phyloP scores from a whole-genome alignment of 2,113 vertebrate species.

The Gadus chalcogrammus region DNA sequence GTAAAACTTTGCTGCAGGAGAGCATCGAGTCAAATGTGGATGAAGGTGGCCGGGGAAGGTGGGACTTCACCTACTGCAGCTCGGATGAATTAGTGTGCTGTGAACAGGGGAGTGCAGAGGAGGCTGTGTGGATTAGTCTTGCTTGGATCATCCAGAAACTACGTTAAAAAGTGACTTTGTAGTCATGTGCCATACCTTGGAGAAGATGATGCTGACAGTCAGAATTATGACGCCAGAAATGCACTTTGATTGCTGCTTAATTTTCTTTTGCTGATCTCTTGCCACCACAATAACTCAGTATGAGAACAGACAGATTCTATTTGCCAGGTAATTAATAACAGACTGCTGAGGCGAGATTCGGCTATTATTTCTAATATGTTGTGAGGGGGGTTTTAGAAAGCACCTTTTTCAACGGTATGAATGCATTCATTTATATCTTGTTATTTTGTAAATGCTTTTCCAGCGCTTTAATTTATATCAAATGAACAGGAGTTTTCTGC shows the following conservation, averaged over 20 bases:
- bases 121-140: constrained; percentile 47
- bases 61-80: constrained; percentile 34
- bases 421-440: constrained; percentile 78
- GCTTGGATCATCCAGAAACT: constrained; percentile 79
- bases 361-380: constrained; percentile 76
- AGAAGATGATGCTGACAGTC: constrained; percentile 80
- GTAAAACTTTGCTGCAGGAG: constrained; percentile 49
- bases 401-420: constrained; percentile 68
- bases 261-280: constrained; percentile 73
- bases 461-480: constrained; percentile 70
- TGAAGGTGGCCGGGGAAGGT: constrained; percentile 44
- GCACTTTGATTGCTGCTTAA: constrained; percentile 84
- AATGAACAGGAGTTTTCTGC: constrained; percentile 61
- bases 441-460: constrained; percentile 74
- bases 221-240: constrained; percentile 88
- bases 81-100: constrained; percentile 15
- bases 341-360: constrained; percentile 54
- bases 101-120: constrained; percentile 39
- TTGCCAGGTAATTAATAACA: constrained; percentile 76
- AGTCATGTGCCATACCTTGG: constrained; percentile 71
- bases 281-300: constrained; percentile 57
- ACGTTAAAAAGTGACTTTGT: constrained; percentile 92
- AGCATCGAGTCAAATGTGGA: constrained; percentile 60
- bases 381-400: constrained; percentile 67
- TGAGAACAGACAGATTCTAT: constrained; percentile 70